phyloP scores from a whole-genome alignment of 2,888 invertebrate species.

The Drosophila pseudotakahashii region DNA sequence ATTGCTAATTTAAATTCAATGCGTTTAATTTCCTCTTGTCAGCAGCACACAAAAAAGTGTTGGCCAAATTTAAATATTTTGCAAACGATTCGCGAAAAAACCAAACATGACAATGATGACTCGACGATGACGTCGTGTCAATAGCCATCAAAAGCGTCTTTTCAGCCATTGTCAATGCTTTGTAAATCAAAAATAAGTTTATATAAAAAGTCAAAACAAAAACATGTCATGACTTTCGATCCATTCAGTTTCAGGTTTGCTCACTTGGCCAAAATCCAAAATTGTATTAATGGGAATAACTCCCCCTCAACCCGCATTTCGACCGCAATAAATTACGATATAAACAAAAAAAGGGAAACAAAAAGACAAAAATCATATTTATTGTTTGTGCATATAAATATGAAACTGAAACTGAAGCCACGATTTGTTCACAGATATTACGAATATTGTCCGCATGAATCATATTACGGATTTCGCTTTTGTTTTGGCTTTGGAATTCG shows the following conservation, averaged over 20 bases:
- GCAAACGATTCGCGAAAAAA: conserved; percentile 7
- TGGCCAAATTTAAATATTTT: conserved; percentile 26
- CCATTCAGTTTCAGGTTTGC: conserved; percentile 40
- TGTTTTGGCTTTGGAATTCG: conserved; percentile 70
- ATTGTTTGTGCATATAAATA: conserved; percentile 27
- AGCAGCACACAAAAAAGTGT: conserved; percentile 22
- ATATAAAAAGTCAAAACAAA: conserved; percentile 26
- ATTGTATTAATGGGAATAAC: conserved; percentile 45
- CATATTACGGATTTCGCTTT: conserved; percentile 64
- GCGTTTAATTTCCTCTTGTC: conserved; percentile 38
- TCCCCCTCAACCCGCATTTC: conserved; percentile 48
- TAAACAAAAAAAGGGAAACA: conserved; percentile 23
- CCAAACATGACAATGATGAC: conserved; percentile 13
- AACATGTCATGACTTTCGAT: conserved; percentile 13
- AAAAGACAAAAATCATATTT: conserved; percentile 27
- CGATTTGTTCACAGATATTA: conserved; percentile 40
- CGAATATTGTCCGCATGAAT: conserved; percentile 60
- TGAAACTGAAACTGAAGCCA: conserved; percentile 49
- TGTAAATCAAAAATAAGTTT: conserved; percentile 33
- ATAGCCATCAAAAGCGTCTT: conserved; percentile 36
- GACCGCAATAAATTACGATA: conserved; percentile 65
- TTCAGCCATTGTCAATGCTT: conserved; percentile 33
- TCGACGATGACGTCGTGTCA: conserved; percentile 35
- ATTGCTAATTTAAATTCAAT: conserved; percentile 31
- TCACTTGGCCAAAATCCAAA: conserved; percentile 43